A percentile compares a stretch with the other conserved stretches of the same genome.
phyloP scores from a whole-genome alignment of 2,888 invertebrate species.

The Beris morrisii region DNA sequence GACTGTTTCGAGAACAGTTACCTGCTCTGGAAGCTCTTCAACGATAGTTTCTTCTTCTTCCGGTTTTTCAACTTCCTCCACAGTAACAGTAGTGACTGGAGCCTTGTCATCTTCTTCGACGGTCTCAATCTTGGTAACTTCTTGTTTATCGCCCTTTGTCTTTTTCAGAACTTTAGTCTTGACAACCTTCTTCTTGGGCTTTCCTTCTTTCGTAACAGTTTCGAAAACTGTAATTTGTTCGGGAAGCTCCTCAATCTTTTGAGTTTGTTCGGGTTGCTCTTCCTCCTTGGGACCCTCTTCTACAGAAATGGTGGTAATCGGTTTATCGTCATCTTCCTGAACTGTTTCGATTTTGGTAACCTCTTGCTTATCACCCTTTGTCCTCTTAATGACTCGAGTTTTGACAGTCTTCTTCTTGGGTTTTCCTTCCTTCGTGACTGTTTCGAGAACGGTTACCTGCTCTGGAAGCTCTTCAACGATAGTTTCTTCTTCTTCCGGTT shows the following conservation, averaged over 20 bases:
- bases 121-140: constrained; percentile 50
- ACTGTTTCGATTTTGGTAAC: constrained; percentile 48
- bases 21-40: constrained; percentile 49
- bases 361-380: constrained; percentile 45
- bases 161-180: constrained; percentile 42
- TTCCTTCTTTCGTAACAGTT: constrained; percentile 41
- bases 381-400: constrained; percentile 40
- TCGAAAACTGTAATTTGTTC: constrained; percentile 42
- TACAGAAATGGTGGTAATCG: constrained; percentile 46
- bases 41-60: constrained; percentile 39
- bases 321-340: constrained; percentile 51
- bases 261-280: constrained; percentile 40
- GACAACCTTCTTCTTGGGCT: constrained; percentile 43
- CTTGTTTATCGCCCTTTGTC: constrained; percentile 43
- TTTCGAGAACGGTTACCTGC: constrained; percentile 42
- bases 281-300: constrained; percentile 42
- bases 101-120: constrained; percentile 47
- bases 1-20: constrained; percentile 51
- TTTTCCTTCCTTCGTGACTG: constrained; percentile 45
- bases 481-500: constrained; percentile 42
- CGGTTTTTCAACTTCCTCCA: constrained; percentile 46
- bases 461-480: constrained; percentile 44
- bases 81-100: constrained; percentile 46
- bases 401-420: constrained; percentile 43
- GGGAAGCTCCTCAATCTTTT: constrained; percentile 45